Evolutionary conservation across 2,113 vertebrate genomes (phyloP).

Genomic region (Corythornis cristatus): DNA sequence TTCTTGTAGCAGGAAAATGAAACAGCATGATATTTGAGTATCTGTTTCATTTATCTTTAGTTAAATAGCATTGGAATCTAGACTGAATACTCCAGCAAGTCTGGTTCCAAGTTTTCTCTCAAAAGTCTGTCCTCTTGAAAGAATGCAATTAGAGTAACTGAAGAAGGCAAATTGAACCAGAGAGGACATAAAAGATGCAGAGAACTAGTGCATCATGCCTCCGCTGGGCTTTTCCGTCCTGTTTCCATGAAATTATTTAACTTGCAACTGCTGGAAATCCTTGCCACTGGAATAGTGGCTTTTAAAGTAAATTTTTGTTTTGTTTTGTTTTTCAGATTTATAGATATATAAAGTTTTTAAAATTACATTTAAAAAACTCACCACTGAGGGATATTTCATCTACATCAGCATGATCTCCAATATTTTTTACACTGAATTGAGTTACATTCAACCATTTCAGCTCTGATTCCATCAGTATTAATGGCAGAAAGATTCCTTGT

Average conservation of each 20-base stretch:
- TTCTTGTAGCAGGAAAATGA: neutral
- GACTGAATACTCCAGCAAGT: neutral
- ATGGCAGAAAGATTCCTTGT: neutral
- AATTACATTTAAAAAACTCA: neutral
- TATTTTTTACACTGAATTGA: neutral
- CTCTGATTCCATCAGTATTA: neutral
- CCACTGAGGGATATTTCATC: neutral
- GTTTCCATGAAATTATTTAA: neutral
- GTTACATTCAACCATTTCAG: neutral
- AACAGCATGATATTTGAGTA: neutral
- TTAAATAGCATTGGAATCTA: neutral
- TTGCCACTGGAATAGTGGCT: neutral
- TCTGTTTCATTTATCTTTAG: slow-evolving; percentile 11
- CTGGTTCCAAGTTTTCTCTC: slow-evolving; percentile 24
- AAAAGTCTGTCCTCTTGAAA: slow-evolving; percentile 10
- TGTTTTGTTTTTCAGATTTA: neutral
- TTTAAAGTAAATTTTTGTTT: neutral
- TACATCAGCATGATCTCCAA: neutral
- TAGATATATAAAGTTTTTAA: neutral
- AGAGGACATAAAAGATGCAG: neutral
- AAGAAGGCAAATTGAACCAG: neutral
- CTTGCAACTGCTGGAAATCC: neutral
- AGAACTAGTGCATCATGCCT: neutral
- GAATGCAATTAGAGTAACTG: slow-evolving; percentile 11
- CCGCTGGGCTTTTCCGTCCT: neutral